phyloP scores from a whole-genome alignment of 2,113 vertebrate genomes.

The Dromaius novaehollandiae region DNA sequence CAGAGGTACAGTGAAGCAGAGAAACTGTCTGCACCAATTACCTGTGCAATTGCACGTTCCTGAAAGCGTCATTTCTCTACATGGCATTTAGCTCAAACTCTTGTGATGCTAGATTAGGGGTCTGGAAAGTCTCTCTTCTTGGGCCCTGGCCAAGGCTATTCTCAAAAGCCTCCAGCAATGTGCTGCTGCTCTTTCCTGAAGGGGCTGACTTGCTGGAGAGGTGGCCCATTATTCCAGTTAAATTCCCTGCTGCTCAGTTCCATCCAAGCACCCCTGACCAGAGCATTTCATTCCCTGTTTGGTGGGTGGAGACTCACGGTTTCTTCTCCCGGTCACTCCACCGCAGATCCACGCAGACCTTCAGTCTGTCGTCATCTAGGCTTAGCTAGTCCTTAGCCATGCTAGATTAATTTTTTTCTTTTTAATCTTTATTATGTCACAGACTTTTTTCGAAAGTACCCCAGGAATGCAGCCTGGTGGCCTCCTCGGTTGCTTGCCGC shows the following conservation, averaged over 20 bases:
- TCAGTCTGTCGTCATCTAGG: background rate
- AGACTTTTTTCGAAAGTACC: background rate
- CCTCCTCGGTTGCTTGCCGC: background rate
- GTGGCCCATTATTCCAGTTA: background rate
- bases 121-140: slow-evolving; percentile 52
- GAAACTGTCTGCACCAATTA: slow-evolving; percentile 7
- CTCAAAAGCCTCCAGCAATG: slow-evolving; percentile 23
- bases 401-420: background rate
- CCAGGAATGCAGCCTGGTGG: slow-evolving; percentile 14
- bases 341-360: background rate
- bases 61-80: background rate
- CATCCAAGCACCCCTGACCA: background rate
- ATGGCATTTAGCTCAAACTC: slow-evolving; percentile 29
- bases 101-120: slow-evolving; percentile 45
- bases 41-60: slow-evolving; percentile 26
- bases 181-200: slow-evolving; percentile 5
- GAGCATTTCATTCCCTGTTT: background rate
- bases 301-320: background rate
- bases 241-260: background rate
- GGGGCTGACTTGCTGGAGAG: background rate
- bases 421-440: background rate
- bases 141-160: slow-evolving; percentile 41
- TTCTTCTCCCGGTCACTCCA: background rate
- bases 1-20: background rate
- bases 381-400: background rate